Base-by-base conservation (phyloP, 2,888 invertebrate species). In the Coelopa pilipes region DNA sequence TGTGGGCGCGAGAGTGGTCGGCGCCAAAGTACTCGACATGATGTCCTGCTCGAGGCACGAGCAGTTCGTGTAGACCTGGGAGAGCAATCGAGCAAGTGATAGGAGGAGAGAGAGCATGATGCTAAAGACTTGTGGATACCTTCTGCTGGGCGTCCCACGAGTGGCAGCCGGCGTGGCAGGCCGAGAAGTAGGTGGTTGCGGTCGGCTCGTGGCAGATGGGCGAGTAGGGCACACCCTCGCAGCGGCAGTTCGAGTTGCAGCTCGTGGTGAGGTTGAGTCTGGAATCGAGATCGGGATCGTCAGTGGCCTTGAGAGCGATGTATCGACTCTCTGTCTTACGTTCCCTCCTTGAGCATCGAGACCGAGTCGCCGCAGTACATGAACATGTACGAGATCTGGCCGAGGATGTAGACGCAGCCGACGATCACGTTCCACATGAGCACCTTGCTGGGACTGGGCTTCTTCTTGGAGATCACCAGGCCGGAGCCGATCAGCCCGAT, bases 161-260 rank as follows among this genome's bases (percentile, higher is more conserved):
- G 10, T 81, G 88, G 78, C 93, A 94, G 0, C 93, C 93, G 0
- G 93, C 93, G 82, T 93, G 92, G 79, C 94, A 94, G 0, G 93
- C 91, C 0, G 93, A 93, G 84, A 91, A 93, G 81, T 89, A 93
- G 0, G 92, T 91, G 15, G 89, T 89, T 70, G 86, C 88, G 0
- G 88, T 88, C 15, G 89, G 85, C 57, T 88, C 88, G 77, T 90
- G 89, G 79, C 93, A 93, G 0, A 93, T 90, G 0, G 93, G 93
- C 4, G 90, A 89, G 83, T 91, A 93, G 76, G 90, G 89, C 9
- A 90, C 87, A 21, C 87, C 85, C 2, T 88, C 88, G 82, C 93
- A 93, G 49, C 88, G 88, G 82, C 93, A 93, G 67, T 89, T 89
- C 1, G 78, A 74, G 83, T 92, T 93, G 82, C 93, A 93, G 0